These are phyloP conservation scores for Thoracochromis brauschi DNA, from an alignment of 2,113 vertebrate species.

Conservation along the genomic window DNA sequence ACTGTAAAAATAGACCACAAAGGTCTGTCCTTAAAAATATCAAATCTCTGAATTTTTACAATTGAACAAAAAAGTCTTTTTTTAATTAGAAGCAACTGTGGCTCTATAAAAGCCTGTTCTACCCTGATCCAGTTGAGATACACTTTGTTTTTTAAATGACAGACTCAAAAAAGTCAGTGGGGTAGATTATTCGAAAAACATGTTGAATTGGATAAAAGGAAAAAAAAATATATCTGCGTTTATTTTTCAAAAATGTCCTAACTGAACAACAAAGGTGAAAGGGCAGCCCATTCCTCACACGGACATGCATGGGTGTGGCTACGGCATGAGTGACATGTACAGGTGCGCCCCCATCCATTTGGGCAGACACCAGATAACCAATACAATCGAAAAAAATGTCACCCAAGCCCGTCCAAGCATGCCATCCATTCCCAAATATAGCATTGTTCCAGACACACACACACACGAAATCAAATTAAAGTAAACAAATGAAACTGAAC, in stretches of 20 bases:
- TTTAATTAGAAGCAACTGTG: background rate
- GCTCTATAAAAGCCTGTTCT: background rate
- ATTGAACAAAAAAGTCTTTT: background rate
- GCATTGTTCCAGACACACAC: conserved; percentile 60
- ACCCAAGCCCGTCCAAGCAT: conserved; percentile 72
- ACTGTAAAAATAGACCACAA: background rate
- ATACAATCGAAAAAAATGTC: conserved; percentile 58
- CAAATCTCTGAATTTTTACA: background rate
- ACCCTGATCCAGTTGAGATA: background rate
- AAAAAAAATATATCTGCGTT: background rate
- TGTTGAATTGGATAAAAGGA: background rate
- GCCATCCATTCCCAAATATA: conserved; percentile 67
- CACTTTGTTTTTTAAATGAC: background rate
- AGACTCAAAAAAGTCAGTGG: background rate
- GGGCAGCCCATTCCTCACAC: conserved; percentile 68
- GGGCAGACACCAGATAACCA: conserved; percentile 51
- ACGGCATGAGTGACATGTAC: conserved; percentile 60
- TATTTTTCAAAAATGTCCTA: conserved; percentile 23
- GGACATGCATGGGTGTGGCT: conserved; percentile 71
- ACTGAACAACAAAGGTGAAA: conserved; percentile 65
- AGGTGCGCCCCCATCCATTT: conserved; percentile 55
- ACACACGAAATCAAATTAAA: conserved; percentile 48
- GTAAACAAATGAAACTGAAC: conserved; percentile 47
- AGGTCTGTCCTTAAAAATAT: background rate
- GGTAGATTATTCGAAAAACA: background rate